A percentile compares a stretch with the other conserved stretches of the same genome.
These are phyloP conservation scores for Taeniopygia guttata DNA, from an alignment of 2,797 vertebrate genomes.

Conservation along the genomic window DNA sequence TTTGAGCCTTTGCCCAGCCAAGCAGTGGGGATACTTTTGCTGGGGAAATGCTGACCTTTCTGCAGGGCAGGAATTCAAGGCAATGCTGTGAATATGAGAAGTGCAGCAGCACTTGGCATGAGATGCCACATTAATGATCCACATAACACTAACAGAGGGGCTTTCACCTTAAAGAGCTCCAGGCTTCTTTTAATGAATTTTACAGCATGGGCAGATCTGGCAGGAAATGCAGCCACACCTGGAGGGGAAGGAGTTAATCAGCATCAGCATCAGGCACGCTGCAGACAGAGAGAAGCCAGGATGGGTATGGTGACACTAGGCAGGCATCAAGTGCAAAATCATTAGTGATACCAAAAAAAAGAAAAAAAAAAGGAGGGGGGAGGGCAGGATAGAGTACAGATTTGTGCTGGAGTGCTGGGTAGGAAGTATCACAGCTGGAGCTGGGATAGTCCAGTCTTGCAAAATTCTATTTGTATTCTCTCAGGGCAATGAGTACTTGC, in stretches of 20 bases:
- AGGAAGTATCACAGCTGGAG: constrained; percentile 53
- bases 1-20: not conserved
- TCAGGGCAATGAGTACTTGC: constrained; percentile 39
- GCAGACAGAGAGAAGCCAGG: not conserved
- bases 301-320: not conserved
- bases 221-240: not conserved
- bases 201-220: not conserved
- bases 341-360: not conserved
- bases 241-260: constrained; percentile 14
- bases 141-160: fast-evolving
- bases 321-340: not conserved
- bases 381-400: not conserved
- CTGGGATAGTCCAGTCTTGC: constrained; percentile 33
- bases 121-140: not conserved
- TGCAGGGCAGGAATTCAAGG: not conserved
- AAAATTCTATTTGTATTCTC: constrained; percentile 55
- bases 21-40: not conserved
- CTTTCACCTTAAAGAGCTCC: not conserved
- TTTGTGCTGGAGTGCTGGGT: not conserved
- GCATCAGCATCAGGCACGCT: fast-evolving
- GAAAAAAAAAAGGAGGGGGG: no score
- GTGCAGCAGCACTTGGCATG: not conserved
- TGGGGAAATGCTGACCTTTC: not conserved
- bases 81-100: not conserved
- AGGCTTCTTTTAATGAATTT: fast-evolving